Conservation (phyloP, 2,113 vertebrate genomes). For the Rynchops niger region DNA sequence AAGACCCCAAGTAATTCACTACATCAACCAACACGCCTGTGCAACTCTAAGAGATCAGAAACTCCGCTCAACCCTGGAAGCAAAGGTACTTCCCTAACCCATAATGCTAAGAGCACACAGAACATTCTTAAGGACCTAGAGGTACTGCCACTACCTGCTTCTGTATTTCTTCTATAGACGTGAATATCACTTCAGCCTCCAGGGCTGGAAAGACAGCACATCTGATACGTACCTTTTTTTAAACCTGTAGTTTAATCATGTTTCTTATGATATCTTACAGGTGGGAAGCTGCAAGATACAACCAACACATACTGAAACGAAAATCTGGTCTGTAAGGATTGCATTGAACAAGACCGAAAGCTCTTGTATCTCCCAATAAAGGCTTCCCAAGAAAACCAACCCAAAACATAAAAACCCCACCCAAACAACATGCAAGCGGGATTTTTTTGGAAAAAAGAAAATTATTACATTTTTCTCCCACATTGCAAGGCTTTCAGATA, state of each 20-base stretch:
- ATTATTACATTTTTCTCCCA: not conserved
- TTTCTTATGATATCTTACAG: not conserved
- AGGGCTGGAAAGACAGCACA: not conserved
- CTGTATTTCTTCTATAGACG: not conserved
- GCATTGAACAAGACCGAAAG: not conserved
- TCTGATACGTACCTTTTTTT: not conserved
- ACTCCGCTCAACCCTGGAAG: not conserved
- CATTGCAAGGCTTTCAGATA: constrained; percentile 1
- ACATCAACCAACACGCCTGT: not conserved
- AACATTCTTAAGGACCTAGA: not conserved
- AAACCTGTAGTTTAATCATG: not conserved
- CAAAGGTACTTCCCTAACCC: not conserved
- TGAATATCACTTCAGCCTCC: not conserved
- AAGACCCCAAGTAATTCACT: not conserved
- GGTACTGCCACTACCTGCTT: not conserved
- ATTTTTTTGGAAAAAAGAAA: not conserved
- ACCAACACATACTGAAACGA: not conserved
- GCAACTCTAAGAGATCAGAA: not conserved
- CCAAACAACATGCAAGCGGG: not conserved
- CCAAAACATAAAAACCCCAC: not conserved
- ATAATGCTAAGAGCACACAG: not conserved
- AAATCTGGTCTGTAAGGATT: not conserved
- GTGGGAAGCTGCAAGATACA: not conserved
- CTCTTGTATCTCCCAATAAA: not conserved
- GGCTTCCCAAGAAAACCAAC: not conserved